Conservation (phyloP, 1,140 invertebrate species). For the Zeugodacus cucurbitae region DNA sequence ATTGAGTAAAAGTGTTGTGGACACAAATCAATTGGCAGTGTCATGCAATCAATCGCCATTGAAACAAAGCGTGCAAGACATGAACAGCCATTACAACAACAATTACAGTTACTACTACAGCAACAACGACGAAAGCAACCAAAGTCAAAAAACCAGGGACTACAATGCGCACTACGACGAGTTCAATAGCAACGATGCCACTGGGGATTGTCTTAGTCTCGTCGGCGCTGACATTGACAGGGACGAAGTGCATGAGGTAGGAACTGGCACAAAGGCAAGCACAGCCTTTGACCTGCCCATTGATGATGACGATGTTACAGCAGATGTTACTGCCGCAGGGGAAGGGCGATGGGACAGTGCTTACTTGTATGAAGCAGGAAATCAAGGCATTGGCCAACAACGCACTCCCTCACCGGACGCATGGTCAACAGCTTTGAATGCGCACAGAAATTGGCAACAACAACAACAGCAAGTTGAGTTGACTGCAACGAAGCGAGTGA, state of each 20-base stretch:
- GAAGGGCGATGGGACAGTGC: neutral
- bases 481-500: neutral
- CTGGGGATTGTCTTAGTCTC: neutral
- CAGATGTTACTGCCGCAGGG: neutral
- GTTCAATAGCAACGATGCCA: neutral
- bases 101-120: conserved; percentile 42
- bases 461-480: neutral
- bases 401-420: neutral
- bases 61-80: conserved; percentile 51
- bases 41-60: conserved; percentile 59
- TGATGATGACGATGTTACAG: neutral
- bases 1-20: conserved; percentile 19
- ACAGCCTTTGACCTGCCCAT: neutral
- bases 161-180: neutral
- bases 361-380: neutral
- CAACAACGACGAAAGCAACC: neutral
- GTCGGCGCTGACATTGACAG: neutral
- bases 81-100: neutral
- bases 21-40: conserved; percentile 60
- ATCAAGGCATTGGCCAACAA: neutral
- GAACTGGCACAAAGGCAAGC: neutral
- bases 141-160: neutral
- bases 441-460: neutral
- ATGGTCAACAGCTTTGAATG: neutral
- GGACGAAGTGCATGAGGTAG: neutral